Evolutionary conservation across 2,797 vertebrate species (phyloP).

Genomic region (Apogon talboti): DNA sequence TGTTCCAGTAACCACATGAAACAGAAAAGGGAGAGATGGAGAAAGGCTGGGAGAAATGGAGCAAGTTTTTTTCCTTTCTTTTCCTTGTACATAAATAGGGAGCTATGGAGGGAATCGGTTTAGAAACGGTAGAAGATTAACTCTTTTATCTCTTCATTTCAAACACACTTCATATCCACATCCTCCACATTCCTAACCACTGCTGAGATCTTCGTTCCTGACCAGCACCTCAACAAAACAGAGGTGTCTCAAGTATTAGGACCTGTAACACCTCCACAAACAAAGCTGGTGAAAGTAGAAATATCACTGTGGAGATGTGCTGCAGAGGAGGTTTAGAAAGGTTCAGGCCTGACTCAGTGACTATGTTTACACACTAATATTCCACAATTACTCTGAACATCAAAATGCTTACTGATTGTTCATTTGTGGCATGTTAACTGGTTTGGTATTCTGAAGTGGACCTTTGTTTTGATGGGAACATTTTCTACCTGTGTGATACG

Average conservation of each 20-base stretch:
- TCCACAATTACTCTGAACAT: conserved; percentile 26
- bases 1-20: conserved; percentile 85
- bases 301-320: conserved; percentile 1
- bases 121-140: conserved; percentile 76
- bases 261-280: conserved; percentile 61
- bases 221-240: conserved; percentile 59
- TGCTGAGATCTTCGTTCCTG: conserved; percentile 57
- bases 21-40: conserved; percentile 68
- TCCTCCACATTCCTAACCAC: conserved; percentile 61
- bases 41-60: conserved; percentile 70
- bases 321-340: conserved; percentile 45
- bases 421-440: too few species aligned
- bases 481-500: too few species aligned
- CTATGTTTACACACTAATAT: conserved; percentile 15
- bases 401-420: too few species aligned
- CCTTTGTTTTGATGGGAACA: too few species aligned
- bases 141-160: conserved; percentile 79
- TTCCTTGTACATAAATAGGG: conserved; percentile 71
- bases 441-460: too few species aligned
- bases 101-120: conserved; percentile 73
- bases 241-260: conserved; percentile 49
- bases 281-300: conserved; percentile 57
- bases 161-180: conserved; percentile 61
- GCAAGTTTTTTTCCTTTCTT: conserved; percentile 54
- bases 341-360: conserved; percentile 63